Evolutionary conservation across 2,113 vertebrate species (phyloP), one percentile per base, ranked within the genome.

Genomic region (Riparia riparia): DNA sequence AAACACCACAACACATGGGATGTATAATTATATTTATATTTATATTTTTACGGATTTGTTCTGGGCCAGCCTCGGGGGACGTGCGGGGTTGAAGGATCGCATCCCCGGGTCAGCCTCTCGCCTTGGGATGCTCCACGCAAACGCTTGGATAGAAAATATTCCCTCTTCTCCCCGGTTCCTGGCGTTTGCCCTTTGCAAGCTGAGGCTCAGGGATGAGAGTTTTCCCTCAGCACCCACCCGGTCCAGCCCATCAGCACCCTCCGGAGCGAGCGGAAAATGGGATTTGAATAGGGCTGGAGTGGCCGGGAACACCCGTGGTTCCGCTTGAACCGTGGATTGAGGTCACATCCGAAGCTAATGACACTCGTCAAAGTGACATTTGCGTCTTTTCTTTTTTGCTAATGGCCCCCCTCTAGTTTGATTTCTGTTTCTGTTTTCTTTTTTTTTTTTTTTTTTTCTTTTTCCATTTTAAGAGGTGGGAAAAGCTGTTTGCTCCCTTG

Each of bases 21-120:
- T 65, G 5, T 7, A 4, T 57, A 29, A 37, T 37, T 9, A 37
- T n/a, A n/a, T n/a, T 60, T 58, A 4, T 69, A 28, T 47, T 51
- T 51, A 6, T 49, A 12, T 74, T 74, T 14, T 2, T 17, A 4
- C 6, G 11, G 26, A 10, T 72, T 72, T 57, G 76, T 32, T 50
- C 20, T 8, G 31, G 65, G 76, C 86, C 77, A 73, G 68, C 76
- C 76, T 16, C 3, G 5, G 41, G 56, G 74, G 41, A 14, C 14
- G 47, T 69, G 64, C 39, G 17, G 79, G 42, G 28, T 10, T 19
- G 44, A 10, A 4, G 16, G 58, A 44, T 25, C 50, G 1, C 51
- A 2, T 5, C 78, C 19, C 54, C 4, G 3, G 2, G 2, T 31
- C 51, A 0, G 18, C 31, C 0, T 5, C 54, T 17, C 14, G 0